Evolutionary conservation across 64 coral and sea anemone genomes (phyloP).

Genomic region (Platygyra sinensis): DNA sequence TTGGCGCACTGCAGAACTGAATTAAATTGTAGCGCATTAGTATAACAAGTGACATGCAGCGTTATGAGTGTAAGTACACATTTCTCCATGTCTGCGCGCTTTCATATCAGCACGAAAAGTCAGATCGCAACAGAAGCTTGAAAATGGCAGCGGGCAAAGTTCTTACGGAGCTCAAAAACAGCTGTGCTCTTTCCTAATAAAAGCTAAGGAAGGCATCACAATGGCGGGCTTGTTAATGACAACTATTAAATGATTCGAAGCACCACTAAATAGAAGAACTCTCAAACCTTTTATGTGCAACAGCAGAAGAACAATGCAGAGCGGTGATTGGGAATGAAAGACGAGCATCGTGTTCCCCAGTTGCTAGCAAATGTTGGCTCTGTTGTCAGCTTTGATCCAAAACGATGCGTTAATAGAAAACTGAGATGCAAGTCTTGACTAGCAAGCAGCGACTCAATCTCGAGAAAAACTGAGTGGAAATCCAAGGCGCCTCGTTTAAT

Average conservation of each 20-base stretch:
- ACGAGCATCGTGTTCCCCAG: background rate
- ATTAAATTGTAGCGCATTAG: background rate
- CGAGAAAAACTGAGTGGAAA: background rate
- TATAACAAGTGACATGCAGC: background rate
- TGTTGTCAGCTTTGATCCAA: constrained; percentile 24
- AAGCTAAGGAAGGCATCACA: background rate
- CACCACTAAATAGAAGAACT: background rate
- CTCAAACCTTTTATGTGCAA: constrained; percentile 39
- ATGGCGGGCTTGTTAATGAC: background rate
- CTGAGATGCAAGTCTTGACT: constrained; percentile 34
- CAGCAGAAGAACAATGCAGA: constrained; percentile 3
- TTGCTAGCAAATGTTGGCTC: background rate
- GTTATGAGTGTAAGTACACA: background rate
- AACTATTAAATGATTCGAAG: constrained; percentile 2
- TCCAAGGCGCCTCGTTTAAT: background rate
- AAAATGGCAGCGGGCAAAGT: background rate
- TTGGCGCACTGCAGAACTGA: constrained; percentile 6
- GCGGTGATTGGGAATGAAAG: constrained; percentile 2
- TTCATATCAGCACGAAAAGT: background rate
- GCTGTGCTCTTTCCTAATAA: background rate
- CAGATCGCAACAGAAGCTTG: background rate
- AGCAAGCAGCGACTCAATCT: background rate
- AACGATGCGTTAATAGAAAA: constrained; percentile 23
- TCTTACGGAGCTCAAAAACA: background rate
- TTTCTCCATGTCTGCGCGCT: background rate